Evolutionary conservation across 2,113 vertebrate species (phyloP), one percentile per base, ranked within the genome.

Genomic region (Forbesichthys papilliferus): DNA sequence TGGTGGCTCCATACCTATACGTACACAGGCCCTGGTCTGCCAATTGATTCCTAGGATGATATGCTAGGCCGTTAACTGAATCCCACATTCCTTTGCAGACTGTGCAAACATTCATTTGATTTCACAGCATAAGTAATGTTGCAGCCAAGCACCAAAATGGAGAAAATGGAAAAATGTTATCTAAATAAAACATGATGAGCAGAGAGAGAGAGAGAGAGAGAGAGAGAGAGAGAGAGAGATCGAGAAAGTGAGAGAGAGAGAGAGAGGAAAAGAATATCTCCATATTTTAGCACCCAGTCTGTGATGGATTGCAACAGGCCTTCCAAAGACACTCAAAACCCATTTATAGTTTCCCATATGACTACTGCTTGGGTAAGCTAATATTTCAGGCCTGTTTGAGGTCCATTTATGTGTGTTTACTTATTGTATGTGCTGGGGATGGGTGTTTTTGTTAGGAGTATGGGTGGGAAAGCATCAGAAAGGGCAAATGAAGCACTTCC

Each of bases 401-500:
- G 83, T 82, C 80, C 84, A 83, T 84, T 88, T 87, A 82, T 79
- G 70, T 75, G 79, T 82, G 86, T 86, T 90, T 86, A 89, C 80
- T 86, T 86, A 74, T 64, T 65, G 75, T 49, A 78, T 78, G 82
- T 81, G 76, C 84, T 83, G 48, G 83, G 78, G 80, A 89, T 82
- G 65, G 69, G 78, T 87, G 81, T 82, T 80, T 81, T 81, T 78
- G 83, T 68, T 76, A 80, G 75, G 64, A 81, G 84, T 78, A 85
- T 86, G 81, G 84, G 85, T 81, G 89, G 80, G 70, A 78, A 89
- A 77, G 85, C 77, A 89, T 88, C 82, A 88, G 81, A 81, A 83
- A 86, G 86, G 87, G 88, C 86, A 90, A 92, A 93, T 90, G 81
- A 92, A 89, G 90, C 86, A 92, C 88, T 91, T 91, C 87, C 86